Base-by-base conservation (phyloP, 2,888 invertebrate species). In the Eupithecia exiguata region DNA sequence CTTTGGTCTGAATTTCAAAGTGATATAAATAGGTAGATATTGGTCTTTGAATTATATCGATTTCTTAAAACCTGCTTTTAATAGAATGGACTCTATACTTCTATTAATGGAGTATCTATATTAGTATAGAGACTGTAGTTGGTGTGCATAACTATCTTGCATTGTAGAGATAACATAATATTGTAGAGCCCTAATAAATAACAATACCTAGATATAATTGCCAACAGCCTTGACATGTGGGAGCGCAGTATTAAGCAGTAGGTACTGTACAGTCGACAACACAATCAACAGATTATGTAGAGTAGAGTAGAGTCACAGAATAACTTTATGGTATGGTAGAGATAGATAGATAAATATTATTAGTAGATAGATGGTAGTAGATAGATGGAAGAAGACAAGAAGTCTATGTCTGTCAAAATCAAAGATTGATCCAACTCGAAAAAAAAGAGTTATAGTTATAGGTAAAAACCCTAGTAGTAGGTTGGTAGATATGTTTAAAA, bases 171-270 rank as follows among this genome's bases (percentile, higher is more conserved):
- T 74, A 74, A 49, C 71, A 46, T 72, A 53, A 69, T 61, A 66
- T 71, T 69, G 69, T 72, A 63, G 71, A 72, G 71, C 69, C 67
- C 74, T 71, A 71, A 72, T 71, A 75, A 71, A 69, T 69, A 75
- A 72, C 67, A 71, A 69, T 40, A n/a, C n/a, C n/a, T n/a, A 40
- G 40, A 40, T 72, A 71, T 75, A 75, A 69, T 69, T 72, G 71
- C 66, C 46, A 75, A 12, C 69, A 67, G 72, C 75, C 72, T 72
- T 72, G 69, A 65, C 72, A 75, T 65, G 72, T 75, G 75, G 75
- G 75, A 72, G 70, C 67, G 43, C 46, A 69, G 63, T 63, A 58
- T 71, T 58, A 58, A 25, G 58, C 25, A 25, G 25, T 53, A n/a
- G 46, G 66, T 71, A 74, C 75, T 72, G 43, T 43, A 74, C 75